Conservation (phyloP, 2,888 invertebrate genomes). For the Mythimna lalbum region DNA sequence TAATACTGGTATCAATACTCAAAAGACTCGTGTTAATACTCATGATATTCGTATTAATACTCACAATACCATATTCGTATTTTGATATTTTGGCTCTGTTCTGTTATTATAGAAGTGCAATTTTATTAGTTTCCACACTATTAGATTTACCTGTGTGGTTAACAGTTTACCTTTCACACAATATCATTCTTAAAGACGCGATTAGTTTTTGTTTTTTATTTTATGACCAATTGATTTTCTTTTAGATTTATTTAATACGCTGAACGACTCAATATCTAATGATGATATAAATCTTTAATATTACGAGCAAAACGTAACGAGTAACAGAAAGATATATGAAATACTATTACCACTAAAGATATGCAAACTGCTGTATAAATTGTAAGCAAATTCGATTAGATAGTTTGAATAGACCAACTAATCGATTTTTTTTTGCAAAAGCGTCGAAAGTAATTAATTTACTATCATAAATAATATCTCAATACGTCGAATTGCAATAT, state of each 20-base stretch:
- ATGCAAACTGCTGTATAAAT: conserved; percentile 20
- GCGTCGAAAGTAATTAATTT: conserved; percentile 26
- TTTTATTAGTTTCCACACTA: background rate
- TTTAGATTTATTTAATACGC: too few relatives aligned
- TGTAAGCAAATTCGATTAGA: too few relatives aligned
- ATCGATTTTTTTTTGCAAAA: conserved; percentile 30
- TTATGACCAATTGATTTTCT: too few relatives aligned
- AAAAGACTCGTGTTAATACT: too few relatives aligned
- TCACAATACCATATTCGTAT: too few relatives aligned
- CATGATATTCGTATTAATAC: too few relatives aligned
- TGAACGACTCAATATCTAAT: too few relatives aligned
- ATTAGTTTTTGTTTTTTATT: background rate
- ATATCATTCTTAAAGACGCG: background rate
- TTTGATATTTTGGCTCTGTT: background rate
- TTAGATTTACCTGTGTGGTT: background rate
- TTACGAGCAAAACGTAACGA: background rate
- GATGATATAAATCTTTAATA: too few relatives aligned
- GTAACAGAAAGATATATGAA: background rate
- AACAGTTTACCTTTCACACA: background rate
- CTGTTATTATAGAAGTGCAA: too few relatives aligned
- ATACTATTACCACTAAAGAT: background rate
- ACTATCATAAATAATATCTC: conserved; percentile 24
- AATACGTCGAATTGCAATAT: conserved; percentile 15
- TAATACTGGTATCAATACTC: too few relatives aligned
- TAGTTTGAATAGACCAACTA: background rate